These are phyloP conservation scores for Eublepharis macularius DNA, from an alignment of 2,113 vertebrate species.

Conservation along the genomic window DNA sequence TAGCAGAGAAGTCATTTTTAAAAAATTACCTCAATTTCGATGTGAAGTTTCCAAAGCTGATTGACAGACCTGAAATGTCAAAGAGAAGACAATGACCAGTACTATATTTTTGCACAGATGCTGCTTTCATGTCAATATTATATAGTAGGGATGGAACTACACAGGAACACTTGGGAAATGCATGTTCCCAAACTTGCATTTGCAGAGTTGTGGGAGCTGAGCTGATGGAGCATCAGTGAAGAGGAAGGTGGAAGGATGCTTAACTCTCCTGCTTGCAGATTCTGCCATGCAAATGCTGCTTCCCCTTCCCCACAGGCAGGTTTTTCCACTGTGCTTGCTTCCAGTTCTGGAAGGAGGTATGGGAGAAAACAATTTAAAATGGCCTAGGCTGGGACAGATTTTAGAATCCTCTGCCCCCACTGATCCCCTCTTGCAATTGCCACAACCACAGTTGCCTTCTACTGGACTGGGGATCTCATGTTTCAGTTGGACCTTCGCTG, in stretches of 20 bases:
- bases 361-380: background rate
- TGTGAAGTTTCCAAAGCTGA: slow-evolving; percentile 80
- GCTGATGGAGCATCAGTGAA: background rate
- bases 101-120: background rate
- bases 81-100: background rate
- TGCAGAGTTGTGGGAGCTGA: background rate
- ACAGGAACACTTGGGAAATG: background rate
- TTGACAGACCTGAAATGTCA: slow-evolving; percentile 70
- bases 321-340: background rate
- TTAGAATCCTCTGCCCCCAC: background rate
- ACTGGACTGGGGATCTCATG: background rate
- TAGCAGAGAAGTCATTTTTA: background rate
- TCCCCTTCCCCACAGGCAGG: too few species aligned
- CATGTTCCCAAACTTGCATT: background rate
- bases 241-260: background rate
- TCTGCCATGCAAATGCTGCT: background rate
- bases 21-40: slow-evolving; percentile 74
- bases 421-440: background rate
- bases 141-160: background rate
- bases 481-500: too few species aligned
- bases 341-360: too few species aligned
- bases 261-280: background rate
- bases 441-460: background rate
- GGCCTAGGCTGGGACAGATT: background rate
- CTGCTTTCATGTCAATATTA: background rate